Base-by-base conservation (phyloP, 2,113 vertebrate genomes). In the Cololabis saira region DNA sequence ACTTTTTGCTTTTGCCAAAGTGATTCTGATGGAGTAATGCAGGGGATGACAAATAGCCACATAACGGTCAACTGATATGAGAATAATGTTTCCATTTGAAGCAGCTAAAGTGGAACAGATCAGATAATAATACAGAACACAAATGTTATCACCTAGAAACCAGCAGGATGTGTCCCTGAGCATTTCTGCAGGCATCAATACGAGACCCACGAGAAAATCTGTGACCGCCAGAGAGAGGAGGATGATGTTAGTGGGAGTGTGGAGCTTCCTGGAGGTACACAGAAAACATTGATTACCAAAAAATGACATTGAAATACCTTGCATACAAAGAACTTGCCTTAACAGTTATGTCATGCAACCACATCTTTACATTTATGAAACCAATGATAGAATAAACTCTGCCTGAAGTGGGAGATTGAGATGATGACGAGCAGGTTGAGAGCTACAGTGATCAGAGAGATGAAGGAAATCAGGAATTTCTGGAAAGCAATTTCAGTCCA, bases 161-260 rank as follows among this genome's bases (percentile, higher is more conserved):
- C 88, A 87, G 55, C 86, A 88, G 24, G 47, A 15, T 43, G 79
- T 68, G 18, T 62, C 68, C 11, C 55, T 13, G 18, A 63, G 19
- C 5, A 83, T 67, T 42, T 76, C 95, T 14, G 87, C 93, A 12
- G 94, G 94, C 93, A 95, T 94, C 65, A 95, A 61, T 27, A 95
- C 21, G n/a, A 83, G 52, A 33, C 86, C 88, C 22, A 85, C 61
- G 1, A 85, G 66, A 24, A 87, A 59, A 24, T 88, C 88, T 15
- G 84, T 81, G 22, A 84, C 47, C 14, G 82, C 84, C 80, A 90
- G 67, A 49, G 86, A 89, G 45, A 89, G 63, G 21, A 89, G 48
- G 0, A 90, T 66, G 61, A 77, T 43, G 61, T 90, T 89, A 47
- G 84, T 87, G 19, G 80, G 64, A 37, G 81, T 87, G 40, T 90